Evolutionary conservation across 2,113 vertebrate species (phyloP).

Genomic region (Machaerirhynchus nigripectus): DNA sequence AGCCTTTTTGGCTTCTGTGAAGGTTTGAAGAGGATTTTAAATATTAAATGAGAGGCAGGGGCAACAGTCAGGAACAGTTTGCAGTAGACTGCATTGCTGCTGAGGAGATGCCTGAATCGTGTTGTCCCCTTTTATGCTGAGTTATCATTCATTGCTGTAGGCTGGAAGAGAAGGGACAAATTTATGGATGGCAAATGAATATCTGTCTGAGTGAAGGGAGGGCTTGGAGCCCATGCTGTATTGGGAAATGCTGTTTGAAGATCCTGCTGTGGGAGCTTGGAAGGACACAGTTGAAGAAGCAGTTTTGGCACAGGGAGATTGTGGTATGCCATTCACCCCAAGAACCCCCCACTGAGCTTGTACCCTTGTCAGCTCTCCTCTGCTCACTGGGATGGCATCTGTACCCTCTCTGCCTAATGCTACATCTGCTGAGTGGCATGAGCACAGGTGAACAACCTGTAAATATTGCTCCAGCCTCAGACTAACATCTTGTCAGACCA

Average conservation of each 20-base stretch:
- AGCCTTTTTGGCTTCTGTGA: background rate
- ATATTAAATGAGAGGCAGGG: background rate
- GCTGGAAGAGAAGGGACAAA: background rate
- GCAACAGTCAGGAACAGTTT: background rate
- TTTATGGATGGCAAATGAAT: background rate
- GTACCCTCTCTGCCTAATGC: background rate
- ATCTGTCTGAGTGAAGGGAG: background rate
- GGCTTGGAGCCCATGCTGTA: background rate
- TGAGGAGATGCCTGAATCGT: background rate
- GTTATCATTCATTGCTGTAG: background rate
- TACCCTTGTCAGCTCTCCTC: background rate
- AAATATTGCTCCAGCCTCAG: background rate
- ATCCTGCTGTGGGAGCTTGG: background rate
- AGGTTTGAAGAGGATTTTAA: background rate
- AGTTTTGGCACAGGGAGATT: background rate
- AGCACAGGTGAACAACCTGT: fast-evolving
- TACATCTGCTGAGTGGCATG: fast-evolving
- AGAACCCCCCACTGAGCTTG: background rate
- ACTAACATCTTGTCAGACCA: background rate
- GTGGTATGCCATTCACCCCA: background rate
- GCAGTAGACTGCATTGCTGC: background rate
- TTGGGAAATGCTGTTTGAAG: background rate
- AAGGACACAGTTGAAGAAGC: background rate
- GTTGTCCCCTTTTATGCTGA: background rate
- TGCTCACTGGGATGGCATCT: background rate